Evolutionary conservation across 1,140 invertebrate species (phyloP).

Genomic region (Drosophila yakuba): DNA sequence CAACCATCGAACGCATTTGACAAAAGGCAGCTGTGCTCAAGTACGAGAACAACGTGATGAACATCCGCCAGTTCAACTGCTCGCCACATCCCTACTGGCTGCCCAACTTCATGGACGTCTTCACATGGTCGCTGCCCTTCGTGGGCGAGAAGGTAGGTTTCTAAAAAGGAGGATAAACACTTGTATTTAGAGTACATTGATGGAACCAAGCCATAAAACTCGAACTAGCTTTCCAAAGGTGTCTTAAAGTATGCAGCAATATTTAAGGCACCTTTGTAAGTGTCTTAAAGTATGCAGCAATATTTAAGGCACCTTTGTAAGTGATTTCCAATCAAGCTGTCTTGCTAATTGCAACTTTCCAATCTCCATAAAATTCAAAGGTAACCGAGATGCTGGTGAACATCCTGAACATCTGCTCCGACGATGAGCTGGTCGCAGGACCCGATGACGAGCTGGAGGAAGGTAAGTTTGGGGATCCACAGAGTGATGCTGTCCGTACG

Average conservation of each 20-base stretch:
- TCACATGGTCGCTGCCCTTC: slow-evolving; percentile 99
- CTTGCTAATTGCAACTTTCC: background rate
- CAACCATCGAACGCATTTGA: slow-evolving; percentile 72
- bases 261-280: too few relatives aligned
- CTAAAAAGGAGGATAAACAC: too few relatives aligned
- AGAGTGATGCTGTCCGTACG: background rate
- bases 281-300: background rate
- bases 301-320: too few relatives aligned
- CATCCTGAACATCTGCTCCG: slow-evolving; percentile 99
- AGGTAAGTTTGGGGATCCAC: slow-evolving; percentile 87
- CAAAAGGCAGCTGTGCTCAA: slow-evolving; percentile 98
- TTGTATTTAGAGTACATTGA: too few relatives aligned
- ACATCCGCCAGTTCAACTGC: slow-evolving; percentile 99
- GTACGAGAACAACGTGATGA: slow-evolving; percentile 99
- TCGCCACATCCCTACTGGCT: slow-evolving; percentile 99
- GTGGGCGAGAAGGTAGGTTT: slow-evolving; percentile 96
- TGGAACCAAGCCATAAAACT: too few relatives aligned
- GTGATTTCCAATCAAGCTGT: too few relatives aligned
- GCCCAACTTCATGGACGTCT: slow-evolving; percentile 99
- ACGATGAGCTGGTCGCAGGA: slow-evolving; percentile 99
- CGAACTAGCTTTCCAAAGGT: background rate
- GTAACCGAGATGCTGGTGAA: slow-evolving; percentile 99
- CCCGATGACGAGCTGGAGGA: slow-evolving; percentile 98
- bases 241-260: background rate
- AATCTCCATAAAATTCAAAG: background rate